A percentile compares a stretch with the other conserved stretches of the same genome.
Evolutionary conservation across 1,140 invertebrate species (phyloP).

Genomic region (Megalopta genalis): DNA sequence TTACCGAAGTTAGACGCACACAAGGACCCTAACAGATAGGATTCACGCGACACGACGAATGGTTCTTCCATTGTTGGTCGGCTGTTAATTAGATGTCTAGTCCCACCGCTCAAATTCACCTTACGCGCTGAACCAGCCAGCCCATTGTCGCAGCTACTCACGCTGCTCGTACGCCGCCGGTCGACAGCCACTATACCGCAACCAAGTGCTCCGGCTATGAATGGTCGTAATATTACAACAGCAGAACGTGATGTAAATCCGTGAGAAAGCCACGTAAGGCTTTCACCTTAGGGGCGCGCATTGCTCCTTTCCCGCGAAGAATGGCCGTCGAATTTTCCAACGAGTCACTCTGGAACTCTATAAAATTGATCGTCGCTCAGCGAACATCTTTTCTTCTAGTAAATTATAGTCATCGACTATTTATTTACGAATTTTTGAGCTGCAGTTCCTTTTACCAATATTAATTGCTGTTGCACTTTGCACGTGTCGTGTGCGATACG

Average conservation of each 20-base stretch:
- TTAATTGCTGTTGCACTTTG: too few species aligned
- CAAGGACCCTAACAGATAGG: conserved; percentile 64
- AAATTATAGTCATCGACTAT: not conserved
- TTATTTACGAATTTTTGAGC: not conserved
- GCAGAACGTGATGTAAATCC: conserved; percentile 70
- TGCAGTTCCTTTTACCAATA: too few species aligned
- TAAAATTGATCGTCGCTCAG: not conserved
- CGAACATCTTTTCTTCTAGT: not conserved
- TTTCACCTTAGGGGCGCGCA: conserved; percentile 7
- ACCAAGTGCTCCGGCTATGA: conserved; percentile 57
- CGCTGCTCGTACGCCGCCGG: conserved; percentile 51
- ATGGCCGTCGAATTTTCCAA: conserved; percentile 8
- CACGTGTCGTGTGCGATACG: too few species aligned
- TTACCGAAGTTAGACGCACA: conserved; percentile 40
- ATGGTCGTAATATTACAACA: conserved; percentile 69
- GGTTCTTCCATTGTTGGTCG: conserved; percentile 76
- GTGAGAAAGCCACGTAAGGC: conserved; percentile 41
- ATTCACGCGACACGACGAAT: conserved; percentile 76
- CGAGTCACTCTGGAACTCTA: not conserved
- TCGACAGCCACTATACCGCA: conserved; percentile 55
- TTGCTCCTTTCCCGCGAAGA: conserved; percentile 14
- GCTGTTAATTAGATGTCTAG: conserved; percentile 80
- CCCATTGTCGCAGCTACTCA: conserved; percentile 53
- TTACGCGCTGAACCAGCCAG: conserved; percentile 62
- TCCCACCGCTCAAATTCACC: conserved; percentile 72